A percentile compares a stretch with the other conserved stretches of the same genome.
phyloP scores from a whole-genome alignment of 2,888 invertebrate species.

The Julus scandinavius region DNA sequence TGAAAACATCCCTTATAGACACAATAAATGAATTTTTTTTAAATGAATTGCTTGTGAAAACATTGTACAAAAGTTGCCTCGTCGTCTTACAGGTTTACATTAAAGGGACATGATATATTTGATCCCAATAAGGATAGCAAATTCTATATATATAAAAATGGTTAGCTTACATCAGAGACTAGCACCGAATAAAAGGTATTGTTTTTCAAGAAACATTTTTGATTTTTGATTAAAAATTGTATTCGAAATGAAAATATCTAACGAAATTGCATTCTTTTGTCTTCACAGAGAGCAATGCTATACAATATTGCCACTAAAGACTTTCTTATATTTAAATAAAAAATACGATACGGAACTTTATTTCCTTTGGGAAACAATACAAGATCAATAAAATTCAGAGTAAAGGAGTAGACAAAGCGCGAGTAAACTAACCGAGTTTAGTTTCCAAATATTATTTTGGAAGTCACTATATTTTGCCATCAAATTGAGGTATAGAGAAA shows the following conservation, averaged over 20 bases:
- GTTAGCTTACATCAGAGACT: no score
- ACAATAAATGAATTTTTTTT: no score
- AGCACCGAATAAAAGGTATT: no score
- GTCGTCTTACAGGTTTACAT: no score
- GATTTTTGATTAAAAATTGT: background rate
- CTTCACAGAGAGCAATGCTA: background rate
- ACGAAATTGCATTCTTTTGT: background rate
- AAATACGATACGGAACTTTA: background rate
- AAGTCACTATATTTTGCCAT: background rate
- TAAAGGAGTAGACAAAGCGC: background rate
- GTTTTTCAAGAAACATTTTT: no score
- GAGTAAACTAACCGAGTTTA: background rate
- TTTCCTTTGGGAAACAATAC: background rate
- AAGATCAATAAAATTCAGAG: conserved; percentile 5
- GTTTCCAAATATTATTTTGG: background rate
- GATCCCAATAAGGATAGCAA: no score
- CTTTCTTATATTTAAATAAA: background rate
- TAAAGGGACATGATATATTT: no score
- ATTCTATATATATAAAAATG: no score
- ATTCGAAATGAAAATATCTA: background rate
- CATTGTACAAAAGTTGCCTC: no score
- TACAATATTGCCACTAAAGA: background rate
- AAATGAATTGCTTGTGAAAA: no score
- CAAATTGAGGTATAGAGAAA: background rate
- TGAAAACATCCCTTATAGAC: no score